Percentiles rank a stretch among this genome's conserved stretches.
Conservation (phyloP, 92 coral and sea anemone species). For the Diadumene lineata region DNA sequence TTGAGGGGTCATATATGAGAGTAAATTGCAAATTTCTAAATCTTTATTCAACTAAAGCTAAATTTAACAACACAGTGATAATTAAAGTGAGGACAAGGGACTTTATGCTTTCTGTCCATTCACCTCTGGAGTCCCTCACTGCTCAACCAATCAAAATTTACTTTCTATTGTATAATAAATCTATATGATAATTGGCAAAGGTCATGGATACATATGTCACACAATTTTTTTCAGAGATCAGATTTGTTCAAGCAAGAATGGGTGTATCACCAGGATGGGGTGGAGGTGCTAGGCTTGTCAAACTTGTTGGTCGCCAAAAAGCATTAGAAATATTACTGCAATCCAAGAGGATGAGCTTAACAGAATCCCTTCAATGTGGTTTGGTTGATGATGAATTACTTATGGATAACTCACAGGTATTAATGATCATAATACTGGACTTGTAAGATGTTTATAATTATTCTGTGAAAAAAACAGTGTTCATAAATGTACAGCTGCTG, state of each 20-base stretch:
- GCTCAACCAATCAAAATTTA: no score
- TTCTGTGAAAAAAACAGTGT: neutral
- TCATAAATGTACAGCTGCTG: neutral
- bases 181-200: no score
- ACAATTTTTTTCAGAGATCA: conserved; percentile 54
- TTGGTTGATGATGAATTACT: conserved; percentile 74
- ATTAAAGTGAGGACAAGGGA: no score
- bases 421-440: neutral
- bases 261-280: conserved; percentile 99
- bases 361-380: conserved; percentile 61
- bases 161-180: no score
- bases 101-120: no score
- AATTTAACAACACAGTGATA: no score
- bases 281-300: conserved; percentile 83
- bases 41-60: no score
- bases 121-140: no score
- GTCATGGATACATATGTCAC: no score
- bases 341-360: conserved; percentile 55
- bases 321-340: conserved; percentile 74
- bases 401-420: conserved; percentile 43
- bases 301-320: conserved; percentile 69
- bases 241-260: conserved; percentile 88
- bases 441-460: neutral
- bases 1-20: no score
- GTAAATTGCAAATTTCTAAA: no score